Conservation (phyloP, 1,140 invertebrate genomes). For the Anagrus nilaparvatae region DNA sequence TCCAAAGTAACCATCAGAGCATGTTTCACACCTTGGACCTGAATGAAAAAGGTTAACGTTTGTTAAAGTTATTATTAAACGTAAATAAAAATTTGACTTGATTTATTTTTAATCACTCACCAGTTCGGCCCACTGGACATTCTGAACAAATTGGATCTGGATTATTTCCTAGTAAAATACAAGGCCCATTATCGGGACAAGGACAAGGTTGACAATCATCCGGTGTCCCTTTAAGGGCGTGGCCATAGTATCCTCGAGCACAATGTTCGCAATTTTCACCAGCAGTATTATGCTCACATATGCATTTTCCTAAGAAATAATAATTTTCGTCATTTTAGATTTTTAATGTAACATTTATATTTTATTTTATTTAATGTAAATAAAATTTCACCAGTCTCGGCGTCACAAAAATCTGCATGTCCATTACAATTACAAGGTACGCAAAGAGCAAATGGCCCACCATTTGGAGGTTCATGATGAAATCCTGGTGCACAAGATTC, state of each 20-base stretch:
- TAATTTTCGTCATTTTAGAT: background rate
- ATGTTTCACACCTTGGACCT: slow-evolving; percentile 85
- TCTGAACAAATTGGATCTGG: slow-evolving; percentile 84
- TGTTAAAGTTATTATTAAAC: no score
- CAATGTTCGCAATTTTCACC: slow-evolving; percentile 78
- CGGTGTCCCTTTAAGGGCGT: slow-evolving; percentile 62
- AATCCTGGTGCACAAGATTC: slow-evolving; percentile 93
- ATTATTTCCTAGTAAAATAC: slow-evolving; percentile 64
- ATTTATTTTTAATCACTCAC: no score
- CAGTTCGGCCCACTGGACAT: slow-evolving; percentile 83
- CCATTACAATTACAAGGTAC: slow-evolving; percentile 93
- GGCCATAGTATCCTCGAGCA: slow-evolving; percentile 81
- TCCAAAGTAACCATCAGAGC: slow-evolving; percentile 90
- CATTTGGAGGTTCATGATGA: slow-evolving; percentile 78
- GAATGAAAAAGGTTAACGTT: no score
- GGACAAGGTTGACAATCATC: slow-evolving; percentile 78
- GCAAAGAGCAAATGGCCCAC: slow-evolving; percentile 86
- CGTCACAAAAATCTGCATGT: slow-evolving; percentile 92
- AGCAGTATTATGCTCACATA: slow-evolving; percentile 59
- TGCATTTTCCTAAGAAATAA: slow-evolving; percentile 29
- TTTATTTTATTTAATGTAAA: no score
- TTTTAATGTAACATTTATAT: no score
- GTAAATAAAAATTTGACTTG: no score
- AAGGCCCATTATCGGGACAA: slow-evolving; percentile 56
- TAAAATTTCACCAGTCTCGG: slow-evolving; percentile 86